Evolutionary conservation across 2,113 vertebrate genomes (phyloP).

Genomic region (Malurus cyaneus): DNA sequence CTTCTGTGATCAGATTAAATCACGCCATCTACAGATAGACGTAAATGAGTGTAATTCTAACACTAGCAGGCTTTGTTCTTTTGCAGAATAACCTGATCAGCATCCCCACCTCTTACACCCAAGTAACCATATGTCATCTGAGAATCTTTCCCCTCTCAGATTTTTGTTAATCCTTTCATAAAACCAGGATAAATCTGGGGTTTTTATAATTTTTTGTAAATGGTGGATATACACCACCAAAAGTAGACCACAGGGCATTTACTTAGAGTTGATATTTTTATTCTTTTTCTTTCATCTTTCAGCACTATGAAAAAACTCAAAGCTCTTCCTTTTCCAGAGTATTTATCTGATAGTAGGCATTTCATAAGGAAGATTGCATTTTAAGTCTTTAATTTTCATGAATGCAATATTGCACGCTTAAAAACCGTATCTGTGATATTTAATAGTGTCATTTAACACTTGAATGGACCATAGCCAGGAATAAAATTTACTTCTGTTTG

Average conservation of each 20-base stretch:
- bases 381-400: not conserved
- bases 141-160: fast-evolving
- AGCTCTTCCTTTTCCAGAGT: not conserved
- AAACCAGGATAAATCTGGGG: not conserved
- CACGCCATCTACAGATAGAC: not conserved
- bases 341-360: not conserved
- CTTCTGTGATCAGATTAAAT: not conserved
- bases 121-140: not conserved
- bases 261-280: not conserved
- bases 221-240: not conserved
- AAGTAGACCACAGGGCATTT: not conserved
- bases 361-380: not conserved
- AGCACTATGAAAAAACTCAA: not conserved
- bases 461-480: not conserved
- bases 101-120: not conserved
- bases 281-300: not conserved
- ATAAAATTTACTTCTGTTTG: conserved; percentile 38
- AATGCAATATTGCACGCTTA: not conserved
- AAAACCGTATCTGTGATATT: not conserved
- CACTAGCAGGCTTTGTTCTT: not conserved
- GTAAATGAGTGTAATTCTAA: not conserved
- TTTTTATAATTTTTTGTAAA: not conserved
- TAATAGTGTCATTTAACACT: conserved; percentile 12
- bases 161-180: not conserved
- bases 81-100: not conserved